A percentile compares a stretch with the other conserved stretches of the same genome.
phyloP scores from a whole-genome alignment of 1,140 invertebrate species.

The Papilio machaon region DNA sequence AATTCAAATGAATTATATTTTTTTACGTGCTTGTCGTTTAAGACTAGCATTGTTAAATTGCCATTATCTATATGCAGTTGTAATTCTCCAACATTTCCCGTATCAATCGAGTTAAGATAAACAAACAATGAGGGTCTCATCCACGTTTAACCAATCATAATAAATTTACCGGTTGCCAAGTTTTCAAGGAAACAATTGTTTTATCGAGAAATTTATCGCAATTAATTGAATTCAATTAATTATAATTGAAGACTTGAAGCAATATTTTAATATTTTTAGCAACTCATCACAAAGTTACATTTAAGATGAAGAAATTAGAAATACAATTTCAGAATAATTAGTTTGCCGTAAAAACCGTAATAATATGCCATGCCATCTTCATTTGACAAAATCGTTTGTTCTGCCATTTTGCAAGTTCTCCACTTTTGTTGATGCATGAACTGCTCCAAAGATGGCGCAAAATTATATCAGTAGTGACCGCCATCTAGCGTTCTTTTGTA shows the following conservation, averaged over 20 bases:
- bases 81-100: background rate
- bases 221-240: background rate
- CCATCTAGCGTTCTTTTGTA: too few species aligned
- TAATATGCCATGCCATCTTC: background rate
- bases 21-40: background rate
- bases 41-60: background rate
- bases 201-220: background rate
- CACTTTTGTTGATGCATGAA: background rate
- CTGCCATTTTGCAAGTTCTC: background rate
- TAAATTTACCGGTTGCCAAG: background rate
- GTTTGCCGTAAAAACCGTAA: background rate
- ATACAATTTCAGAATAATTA: background rate
- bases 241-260: background rate
- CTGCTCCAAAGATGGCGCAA: background rate
- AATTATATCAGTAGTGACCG: background rate
- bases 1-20: background rate
- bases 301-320: background rate
- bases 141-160: background rate
- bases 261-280: background rate
- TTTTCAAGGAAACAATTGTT: background rate
- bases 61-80: background rate
- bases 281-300: background rate
- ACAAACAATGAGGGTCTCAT: background rate
- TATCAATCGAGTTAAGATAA: background rate
- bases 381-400: background rate